A percentile compares a stretch with the other conserved stretches of the same genome.
Conservation (phyloP, 2,888 invertebrate genomes). For the Pyrgus malvae region DNA sequence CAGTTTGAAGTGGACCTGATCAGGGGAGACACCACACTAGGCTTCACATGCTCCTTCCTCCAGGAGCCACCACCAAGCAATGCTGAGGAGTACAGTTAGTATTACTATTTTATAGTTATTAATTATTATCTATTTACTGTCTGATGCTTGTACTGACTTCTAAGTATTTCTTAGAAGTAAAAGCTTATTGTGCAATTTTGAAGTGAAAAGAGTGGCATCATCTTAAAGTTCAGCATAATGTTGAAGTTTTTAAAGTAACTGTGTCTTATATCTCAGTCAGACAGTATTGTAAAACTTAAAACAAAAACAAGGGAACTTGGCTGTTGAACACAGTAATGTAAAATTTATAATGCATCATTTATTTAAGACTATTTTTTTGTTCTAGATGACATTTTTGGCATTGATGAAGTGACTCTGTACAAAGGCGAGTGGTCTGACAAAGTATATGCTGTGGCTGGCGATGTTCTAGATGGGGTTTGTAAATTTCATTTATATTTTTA, state of each 20-base stretch:
- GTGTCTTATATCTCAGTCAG: too few species aligned
- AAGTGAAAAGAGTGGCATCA: too few species aligned
- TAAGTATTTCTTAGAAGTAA: too few species aligned
- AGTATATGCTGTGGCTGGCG: constrained; percentile 94
- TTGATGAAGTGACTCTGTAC: constrained; percentile 95
- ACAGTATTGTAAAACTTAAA: too few species aligned
- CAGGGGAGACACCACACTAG: constrained; percentile 88
- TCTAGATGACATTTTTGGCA: constrained; percentile 93
- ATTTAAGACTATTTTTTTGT: constrained; percentile 34
- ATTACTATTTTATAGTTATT: neutral
- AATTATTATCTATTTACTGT: neutral
- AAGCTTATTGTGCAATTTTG: too few species aligned
- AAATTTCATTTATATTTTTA: neutral
- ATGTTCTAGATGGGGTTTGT: constrained; percentile 95
- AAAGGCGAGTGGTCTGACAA: constrained; percentile 94
- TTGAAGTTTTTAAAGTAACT: too few species aligned
- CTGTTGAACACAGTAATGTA: too few species aligned
- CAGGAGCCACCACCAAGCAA: constrained; percentile 82
- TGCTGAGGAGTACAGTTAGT: constrained; percentile 87
- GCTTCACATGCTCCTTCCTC: constrained; percentile 92
- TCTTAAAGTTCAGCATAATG: too few species aligned
- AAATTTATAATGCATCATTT: too few species aligned
- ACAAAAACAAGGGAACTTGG: too few species aligned
- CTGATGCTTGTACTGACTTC: neutral
- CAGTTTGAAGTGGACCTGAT: constrained; percentile 94